Conservation (phyloP, 2,797 vertebrate genomes). For the Notolepis coatsorum region DNA sequence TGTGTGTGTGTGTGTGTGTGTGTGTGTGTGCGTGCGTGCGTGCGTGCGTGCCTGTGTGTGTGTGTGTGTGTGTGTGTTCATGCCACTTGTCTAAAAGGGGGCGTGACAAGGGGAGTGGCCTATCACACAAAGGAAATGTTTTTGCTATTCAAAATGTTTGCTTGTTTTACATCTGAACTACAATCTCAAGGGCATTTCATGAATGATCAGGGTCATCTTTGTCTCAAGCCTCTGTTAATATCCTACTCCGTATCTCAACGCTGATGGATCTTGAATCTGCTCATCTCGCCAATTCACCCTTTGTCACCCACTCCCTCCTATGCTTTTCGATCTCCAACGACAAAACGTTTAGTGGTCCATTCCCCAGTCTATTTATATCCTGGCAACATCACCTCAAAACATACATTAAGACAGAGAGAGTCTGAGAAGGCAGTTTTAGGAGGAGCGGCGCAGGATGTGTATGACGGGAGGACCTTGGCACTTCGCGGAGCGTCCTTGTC, state of each 20-base stretch:
- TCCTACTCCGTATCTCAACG: background rate
- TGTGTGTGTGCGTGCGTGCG: too few relatives aligned
- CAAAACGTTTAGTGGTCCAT: slow-evolving; percentile 32
- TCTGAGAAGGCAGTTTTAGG: slow-evolving; percentile 63
- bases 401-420: slow-evolving; percentile 55
- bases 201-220: too few relatives aligned
- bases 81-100: too few relatives aligned
- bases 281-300: slow-evolving; percentile 51
- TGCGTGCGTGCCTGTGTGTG: too few relatives aligned
- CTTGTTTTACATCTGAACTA: too few relatives aligned
- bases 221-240: too few relatives aligned
- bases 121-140: too few relatives aligned
- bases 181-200: too few relatives aligned
- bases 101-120: too few relatives aligned
- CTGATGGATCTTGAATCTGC: slow-evolving; percentile 35
- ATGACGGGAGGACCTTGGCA: slow-evolving; percentile 65
- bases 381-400: slow-evolving; percentile 57
- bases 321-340: slow-evolving; percentile 9
- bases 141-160: too few relatives aligned
- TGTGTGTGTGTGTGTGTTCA: too few relatives aligned
- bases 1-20: too few relatives aligned
- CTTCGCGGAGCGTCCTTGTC: slow-evolving; percentile 71
- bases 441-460: slow-evolving; percentile 47
- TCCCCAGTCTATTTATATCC: slow-evolving; percentile 58
- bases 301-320: slow-evolving; percentile 31